Percentiles rank a stretch among this genome's conserved stretches.
These are phyloP conservation scores for Aix galericulata DNA, from an alignment of 2,113 vertebrate genomes.

Conservation along the genomic window DNA sequence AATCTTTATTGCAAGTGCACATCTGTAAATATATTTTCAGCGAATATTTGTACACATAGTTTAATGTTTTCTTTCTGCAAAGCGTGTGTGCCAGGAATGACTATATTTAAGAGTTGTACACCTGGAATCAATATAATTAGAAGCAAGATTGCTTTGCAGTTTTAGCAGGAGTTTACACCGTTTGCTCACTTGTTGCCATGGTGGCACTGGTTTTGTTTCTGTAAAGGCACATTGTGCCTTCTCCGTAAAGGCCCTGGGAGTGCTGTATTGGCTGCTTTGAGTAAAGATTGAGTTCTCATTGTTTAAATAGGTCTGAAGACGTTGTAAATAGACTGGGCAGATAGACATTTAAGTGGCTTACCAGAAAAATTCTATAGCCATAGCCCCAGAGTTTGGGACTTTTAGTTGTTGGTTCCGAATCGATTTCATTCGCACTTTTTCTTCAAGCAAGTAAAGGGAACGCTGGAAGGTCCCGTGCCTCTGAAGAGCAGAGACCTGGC, in stretches of 20 bases:
- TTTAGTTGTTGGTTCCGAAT: neutral
- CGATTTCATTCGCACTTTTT: neutral
- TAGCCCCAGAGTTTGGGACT: neutral
- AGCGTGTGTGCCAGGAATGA: neutral
- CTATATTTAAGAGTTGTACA: neutral
- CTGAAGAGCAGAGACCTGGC: neutral
- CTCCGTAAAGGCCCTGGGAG: neutral
- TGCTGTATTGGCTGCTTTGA: neutral
- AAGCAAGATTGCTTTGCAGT: neutral
- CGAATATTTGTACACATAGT: neutral
- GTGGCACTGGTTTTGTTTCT: neutral
- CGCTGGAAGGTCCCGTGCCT: fast-evolving
- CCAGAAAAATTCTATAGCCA: neutral
- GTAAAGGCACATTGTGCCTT: neutral
- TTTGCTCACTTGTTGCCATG: neutral
- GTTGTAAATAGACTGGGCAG: fast-evolving
- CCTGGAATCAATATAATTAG: neutral
- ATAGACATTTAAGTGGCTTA: neutral
- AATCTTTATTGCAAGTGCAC: neutral
- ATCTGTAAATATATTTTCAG: neutral
- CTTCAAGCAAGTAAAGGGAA: neutral
- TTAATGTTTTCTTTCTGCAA: neutral
- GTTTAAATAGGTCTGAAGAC: neutral
- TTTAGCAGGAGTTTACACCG: neutral
- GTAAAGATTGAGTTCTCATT: neutral